Evolutionary conservation across 23 tunicate species (phyloP).

Genomic region (Styela clava): DNA sequence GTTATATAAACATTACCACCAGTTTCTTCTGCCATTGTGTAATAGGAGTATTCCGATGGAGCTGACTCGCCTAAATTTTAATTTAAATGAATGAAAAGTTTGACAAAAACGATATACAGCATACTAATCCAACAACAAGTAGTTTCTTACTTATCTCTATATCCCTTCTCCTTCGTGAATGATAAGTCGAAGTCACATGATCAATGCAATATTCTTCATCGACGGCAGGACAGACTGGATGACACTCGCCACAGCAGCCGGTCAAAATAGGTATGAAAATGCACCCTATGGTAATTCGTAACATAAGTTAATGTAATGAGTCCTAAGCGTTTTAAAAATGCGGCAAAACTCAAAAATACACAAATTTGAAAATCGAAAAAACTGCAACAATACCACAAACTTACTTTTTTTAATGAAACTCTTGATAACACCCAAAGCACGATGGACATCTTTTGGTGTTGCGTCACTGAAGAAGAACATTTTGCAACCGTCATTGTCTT

Average conservation of each 20-base stretch:
- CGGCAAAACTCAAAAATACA: too few species aligned
- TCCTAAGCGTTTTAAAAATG: background rate
- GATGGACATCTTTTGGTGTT: constrained; percentile 43
- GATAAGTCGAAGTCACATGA: constrained; percentile 27
- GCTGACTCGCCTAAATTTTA: background rate
- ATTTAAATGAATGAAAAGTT: too few species aligned
- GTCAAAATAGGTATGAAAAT: constrained; percentile 54
- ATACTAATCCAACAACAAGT: too few species aligned
- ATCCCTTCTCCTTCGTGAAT: background rate
- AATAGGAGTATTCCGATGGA: constrained; percentile 10
- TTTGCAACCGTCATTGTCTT: constrained; percentile 58
- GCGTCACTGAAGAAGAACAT: constrained; percentile 77
- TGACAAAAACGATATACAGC: too few species aligned
- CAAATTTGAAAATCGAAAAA: too few species aligned
- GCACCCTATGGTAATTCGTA: too few species aligned
- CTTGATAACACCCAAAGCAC: background rate
- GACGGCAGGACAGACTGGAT: constrained; percentile 33
- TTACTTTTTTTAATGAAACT: constrained; percentile 28
- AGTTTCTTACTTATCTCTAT: background rate
- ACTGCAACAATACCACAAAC: too few species aligned
- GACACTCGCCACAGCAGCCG: constrained; percentile 61
- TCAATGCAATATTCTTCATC: constrained; percentile 38
- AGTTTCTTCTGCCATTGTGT: constrained; percentile 48
- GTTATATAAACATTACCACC: constrained; percentile 63
- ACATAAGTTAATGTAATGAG: background rate